Evolutionary conservation across 2,888 invertebrate genomes (phyloP).

Genomic region (Unio delphinus): DNA sequence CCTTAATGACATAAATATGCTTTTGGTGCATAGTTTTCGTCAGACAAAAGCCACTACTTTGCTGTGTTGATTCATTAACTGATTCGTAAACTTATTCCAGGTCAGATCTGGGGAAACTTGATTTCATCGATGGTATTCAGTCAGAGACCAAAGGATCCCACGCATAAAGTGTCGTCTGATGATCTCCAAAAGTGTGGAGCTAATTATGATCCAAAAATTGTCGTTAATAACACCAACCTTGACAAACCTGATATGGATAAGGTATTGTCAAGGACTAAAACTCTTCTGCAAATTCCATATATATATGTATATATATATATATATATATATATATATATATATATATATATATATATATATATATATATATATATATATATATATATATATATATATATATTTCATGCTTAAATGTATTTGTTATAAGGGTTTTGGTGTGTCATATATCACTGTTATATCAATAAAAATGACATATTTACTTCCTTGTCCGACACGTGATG

Average conservation of each 20-base stretch:
- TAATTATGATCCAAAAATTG: slow-evolving; percentile 63
- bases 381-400: too few species aligned
- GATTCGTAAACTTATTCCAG: slow-evolving; percentile 71
- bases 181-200: slow-evolving; percentile 57
- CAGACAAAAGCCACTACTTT: too few species aligned
- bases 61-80: too few species aligned
- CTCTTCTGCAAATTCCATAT: too few species aligned
- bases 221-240: slow-evolving; percentile 74
- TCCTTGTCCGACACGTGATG: background rate
- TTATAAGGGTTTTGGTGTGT: too few species aligned
- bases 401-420: too few species aligned
- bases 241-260: slow-evolving; percentile 83
- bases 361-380: too few species aligned
- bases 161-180: background rate
- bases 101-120: slow-evolving; percentile 96
- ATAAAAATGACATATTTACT: background rate
- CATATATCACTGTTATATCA: background rate
- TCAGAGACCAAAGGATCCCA: background rate
- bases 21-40: too few species aligned
- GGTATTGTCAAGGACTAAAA: slow-evolving; percentile 12
- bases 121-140: slow-evolving; percentile 56
- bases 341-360: too few species aligned
- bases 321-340: too few species aligned
- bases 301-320: too few species aligned
- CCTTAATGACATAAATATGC: too few species aligned